Base-by-base conservation (phyloP, 2,888 invertebrate species). In the Volucella zonaria region DNA sequence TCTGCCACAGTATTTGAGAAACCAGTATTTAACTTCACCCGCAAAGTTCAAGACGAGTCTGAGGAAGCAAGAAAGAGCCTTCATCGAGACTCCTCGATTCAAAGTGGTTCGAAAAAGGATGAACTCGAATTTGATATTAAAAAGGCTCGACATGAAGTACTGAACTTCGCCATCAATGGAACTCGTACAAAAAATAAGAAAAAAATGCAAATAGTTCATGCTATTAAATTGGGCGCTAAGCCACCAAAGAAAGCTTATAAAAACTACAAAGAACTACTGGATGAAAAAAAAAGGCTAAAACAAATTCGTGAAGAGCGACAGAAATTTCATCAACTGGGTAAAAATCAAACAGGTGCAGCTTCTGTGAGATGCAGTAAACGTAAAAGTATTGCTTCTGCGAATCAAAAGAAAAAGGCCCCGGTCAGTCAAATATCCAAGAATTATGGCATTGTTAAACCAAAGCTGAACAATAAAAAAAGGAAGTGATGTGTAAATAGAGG, bases 161-260 rank as follows among this genome's bases (percentile, higher is more conserved):
- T 96, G 8, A 96, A 96, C 89, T 96, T 97, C 91, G 97, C 96
- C 43, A 95, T 96, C 92, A 90, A 90, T 74, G 96, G 96, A 68
- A 94, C 97, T 73, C 93, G 94, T 75, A 92, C 94, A 2, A 92
- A 93, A 10, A 95, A 95, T 89, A 95, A 96, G 88, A 94, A 95
- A 88, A 94, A 96, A 90, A 96, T 96, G n/a, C 95, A 96, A 93
- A 93, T 95, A 54, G 95, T 95, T 4, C 91, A 96, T 14, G 95
- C 96, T 0, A 93, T 97, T 43, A 95, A 95, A 90, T 93, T 98
- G 89, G 97, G 97, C 62, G 97, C 97, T 0, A 96, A 95, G 91
- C 95, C 96, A 3, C 95, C 95, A 0, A 96, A 95, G 90, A 94
- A 93, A 42, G 92, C 93, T 67, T 94, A 93, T 86, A 92, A 94